Evolutionary conservation across 1,140 invertebrate species (phyloP).

Genomic region (Pogonognathellus flavescens): DNA sequence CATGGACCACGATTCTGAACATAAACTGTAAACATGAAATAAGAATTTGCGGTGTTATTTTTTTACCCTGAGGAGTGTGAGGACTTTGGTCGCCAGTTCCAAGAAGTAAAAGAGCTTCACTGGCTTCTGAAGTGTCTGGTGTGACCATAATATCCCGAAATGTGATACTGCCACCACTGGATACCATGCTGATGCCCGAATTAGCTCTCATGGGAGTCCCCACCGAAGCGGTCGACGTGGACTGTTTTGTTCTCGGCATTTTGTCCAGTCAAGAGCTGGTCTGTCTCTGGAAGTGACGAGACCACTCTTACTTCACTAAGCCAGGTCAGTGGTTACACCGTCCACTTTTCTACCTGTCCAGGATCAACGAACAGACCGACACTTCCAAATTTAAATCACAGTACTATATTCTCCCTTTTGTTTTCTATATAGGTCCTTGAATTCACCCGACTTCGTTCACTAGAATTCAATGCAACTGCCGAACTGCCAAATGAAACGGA

Average conservation of each 20-base stretch:
- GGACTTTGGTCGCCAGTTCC: slow-evolving; percentile 55
- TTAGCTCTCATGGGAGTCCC: slow-evolving; percentile 40
- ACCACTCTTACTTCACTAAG: slow-evolving; percentile 28
- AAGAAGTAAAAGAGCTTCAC: slow-evolving; percentile 63
- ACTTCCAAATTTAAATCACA: background rate
- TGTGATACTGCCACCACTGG: slow-evolving; percentile 26
- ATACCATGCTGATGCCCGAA: slow-evolving; percentile 26
- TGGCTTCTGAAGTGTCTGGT: slow-evolving; percentile 62
- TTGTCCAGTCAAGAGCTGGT: slow-evolving; percentile 48
- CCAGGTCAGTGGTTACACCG: background rate
- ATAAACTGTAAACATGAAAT: background rate
- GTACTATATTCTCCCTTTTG: slow-evolving; percentile 12
- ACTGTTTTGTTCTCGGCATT: slow-evolving; percentile 53
- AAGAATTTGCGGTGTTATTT: background rate
- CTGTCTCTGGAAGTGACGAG: slow-evolving; percentile 24
- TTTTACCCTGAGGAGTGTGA: slow-evolving; percentile 62
- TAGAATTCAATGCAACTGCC: background rate
- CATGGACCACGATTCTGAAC: background rate
- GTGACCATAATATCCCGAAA: slow-evolving; percentile 56
- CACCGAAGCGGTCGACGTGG: slow-evolving; percentile 45
- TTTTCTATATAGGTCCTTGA: background rate
- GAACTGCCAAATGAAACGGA: background rate
- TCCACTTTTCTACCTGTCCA: background rate
- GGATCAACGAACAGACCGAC: background rate
- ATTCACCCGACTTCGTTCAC: background rate